These are phyloP conservation scores for Erythrolamprus reginae DNA, from an alignment of 2,113 vertebrate species.

Conservation along the genomic window DNA sequence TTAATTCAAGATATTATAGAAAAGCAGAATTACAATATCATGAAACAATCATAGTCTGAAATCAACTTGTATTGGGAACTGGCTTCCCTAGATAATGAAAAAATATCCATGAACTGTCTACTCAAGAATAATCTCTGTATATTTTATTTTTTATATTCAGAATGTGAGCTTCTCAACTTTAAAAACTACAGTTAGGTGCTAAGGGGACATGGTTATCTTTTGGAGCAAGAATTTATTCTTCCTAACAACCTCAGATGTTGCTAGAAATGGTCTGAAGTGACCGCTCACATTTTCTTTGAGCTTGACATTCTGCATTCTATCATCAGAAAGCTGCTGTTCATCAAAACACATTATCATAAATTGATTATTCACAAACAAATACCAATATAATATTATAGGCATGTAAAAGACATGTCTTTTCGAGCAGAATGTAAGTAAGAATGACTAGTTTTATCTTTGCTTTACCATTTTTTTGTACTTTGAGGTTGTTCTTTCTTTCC, in stretches of 20 bases:
- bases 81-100: background rate
- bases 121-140: background rate
- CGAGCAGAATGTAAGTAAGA: background rate
- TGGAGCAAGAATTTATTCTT: background rate
- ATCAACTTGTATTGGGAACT: background rate
- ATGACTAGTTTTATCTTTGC: constrained; percentile 36
- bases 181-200: background rate
- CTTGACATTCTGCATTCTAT: background rate
- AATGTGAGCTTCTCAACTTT: background rate
- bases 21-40: background rate
- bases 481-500: background rate
- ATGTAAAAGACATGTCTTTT: background rate
- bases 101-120: background rate
- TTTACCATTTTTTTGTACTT: background rate
- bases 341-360: background rate
- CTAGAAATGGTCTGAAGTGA: too few relatives aligned
- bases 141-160: background rate
- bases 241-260: background rate
- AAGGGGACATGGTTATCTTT: background rate
- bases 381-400: background rate
- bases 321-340: background rate
- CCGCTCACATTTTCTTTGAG: rapidly evolving
- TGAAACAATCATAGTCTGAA: background rate
- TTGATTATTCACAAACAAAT: rapidly evolving
- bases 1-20: background rate